These are phyloP conservation scores for Drosophila nr. medialis DNA, from an alignment of 2,888 invertebrate species.

Conservation along the genomic window DNA sequence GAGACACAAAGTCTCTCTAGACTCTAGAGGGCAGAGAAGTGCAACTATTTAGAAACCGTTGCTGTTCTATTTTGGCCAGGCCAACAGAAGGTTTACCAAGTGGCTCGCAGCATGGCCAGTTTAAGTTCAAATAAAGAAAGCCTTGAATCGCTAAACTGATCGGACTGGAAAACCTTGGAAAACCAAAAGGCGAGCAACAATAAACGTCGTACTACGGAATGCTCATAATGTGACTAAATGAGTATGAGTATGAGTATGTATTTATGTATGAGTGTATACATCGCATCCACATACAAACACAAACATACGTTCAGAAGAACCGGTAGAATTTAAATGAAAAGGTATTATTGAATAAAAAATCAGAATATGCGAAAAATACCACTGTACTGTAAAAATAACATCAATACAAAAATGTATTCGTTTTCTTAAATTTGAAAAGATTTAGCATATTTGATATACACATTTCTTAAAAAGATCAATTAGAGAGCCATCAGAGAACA, in stretches of 20 bases:
- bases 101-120: slow-evolving; percentile 22
- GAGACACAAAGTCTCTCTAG: neutral
- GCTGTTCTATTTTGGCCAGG: slow-evolving; percentile 80
- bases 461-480: neutral
- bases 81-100: slow-evolving; percentile 75
- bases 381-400: neutral
- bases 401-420: no score
- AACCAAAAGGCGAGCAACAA: slow-evolving; percentile 64
- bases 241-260: neutral
- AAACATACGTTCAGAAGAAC: neutral
- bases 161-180: slow-evolving; percentile 79
- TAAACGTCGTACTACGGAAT: slow-evolving; percentile 38
- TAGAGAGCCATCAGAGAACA: neutral
- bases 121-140: slow-evolving; percentile 51
- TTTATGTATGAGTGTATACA: slow-evolving; percentile 5
- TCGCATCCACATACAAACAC: neutral
- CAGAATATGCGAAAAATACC: neutral
- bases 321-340: neutral
- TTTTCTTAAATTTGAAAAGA: neutral
- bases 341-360: neutral
- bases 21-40: slow-evolving; percentile 6
- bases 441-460: neutral
- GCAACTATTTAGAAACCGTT: slow-evolving; percentile 71
- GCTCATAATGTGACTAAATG: slow-evolving; percentile 10
- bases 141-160: slow-evolving; percentile 68